Base-by-base conservation (phyloP, 2,113 vertebrate species). In the Heterocephalus glaber region DNA sequence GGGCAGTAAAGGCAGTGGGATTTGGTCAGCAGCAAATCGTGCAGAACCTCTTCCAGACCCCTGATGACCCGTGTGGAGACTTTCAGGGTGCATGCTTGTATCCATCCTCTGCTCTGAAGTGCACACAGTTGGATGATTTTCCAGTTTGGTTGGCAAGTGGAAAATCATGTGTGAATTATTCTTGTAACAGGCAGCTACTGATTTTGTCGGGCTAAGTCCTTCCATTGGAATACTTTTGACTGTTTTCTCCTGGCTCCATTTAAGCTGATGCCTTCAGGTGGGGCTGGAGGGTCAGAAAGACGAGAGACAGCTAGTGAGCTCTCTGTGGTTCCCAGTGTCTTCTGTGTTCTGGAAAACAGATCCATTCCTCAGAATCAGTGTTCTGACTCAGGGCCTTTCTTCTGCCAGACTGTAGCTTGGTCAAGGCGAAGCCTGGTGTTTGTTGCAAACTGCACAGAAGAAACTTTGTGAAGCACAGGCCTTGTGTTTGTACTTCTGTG, bases 151-250 rank as follows among this genome's bases (percentile, higher is more conserved):
- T 38, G 80, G 79, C 79, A 93, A 84, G 47, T 63, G 26, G 74
- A 83, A 86, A 61, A 38, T 80, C 66, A 63, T 54, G 2, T 84
- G 68, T 60, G 74, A 49, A 82, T 28, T 65, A 41, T 76, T 81
- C 92, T 65, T 68, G 44, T 54, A 44, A 16, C 12, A 85, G 92
- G 56, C 82, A 30, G 44, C 77, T 35, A 41, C 76, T 97, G 68
- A 76, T 44, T 76, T 84, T 68, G 44, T 68, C 68, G 54, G 54
- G 68, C 11, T 52, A 47, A 94, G 54, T 89, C n/a, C 96, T 90
- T 87, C 88, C 83, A 35, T 33, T 93, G 26, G 56, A 5, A 35
- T n/a, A 35, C 58, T 17, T 63, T 33, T n/a, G 89, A 28, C 52
- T 35, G 0, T 92, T 77, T 77, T 44, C 60, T 94, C 60, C 1